phyloP scores from a whole-genome alignment of 2,113 vertebrate species.

The Podiceps cristatus region DNA sequence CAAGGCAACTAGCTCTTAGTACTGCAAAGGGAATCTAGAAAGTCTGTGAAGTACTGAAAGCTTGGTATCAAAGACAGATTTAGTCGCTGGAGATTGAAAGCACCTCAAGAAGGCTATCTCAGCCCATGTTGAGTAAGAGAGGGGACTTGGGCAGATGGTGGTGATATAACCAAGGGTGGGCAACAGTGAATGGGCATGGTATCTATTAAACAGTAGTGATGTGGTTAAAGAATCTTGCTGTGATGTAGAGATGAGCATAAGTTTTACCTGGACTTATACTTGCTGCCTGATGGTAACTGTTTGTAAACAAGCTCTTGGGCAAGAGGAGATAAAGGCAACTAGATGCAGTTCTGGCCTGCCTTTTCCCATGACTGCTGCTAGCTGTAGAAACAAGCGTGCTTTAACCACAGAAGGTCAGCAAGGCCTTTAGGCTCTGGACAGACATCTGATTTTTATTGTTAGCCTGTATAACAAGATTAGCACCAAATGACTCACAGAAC shows the following conservation, averaged over 20 bases:
- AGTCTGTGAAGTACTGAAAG: not conserved
- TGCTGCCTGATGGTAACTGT: not conserved
- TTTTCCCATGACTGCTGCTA: not conserved
- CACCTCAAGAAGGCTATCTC: no score
- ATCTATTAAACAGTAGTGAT: not conserved
- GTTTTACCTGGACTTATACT: not conserved
- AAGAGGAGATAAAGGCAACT: not conserved
- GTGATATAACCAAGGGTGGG: not conserved
- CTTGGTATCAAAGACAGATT: not conserved
- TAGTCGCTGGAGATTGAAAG: not conserved
- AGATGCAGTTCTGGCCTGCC: not conserved
- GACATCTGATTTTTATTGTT: constrained; percentile 28
- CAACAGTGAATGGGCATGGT: not conserved
- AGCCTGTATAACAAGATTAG: constrained; percentile 26
- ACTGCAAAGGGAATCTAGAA: not conserved
- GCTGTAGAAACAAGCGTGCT: not conserved
- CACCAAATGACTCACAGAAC: not conserved
- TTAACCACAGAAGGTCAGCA: constrained; percentile 7
- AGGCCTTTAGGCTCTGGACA: not conserved
- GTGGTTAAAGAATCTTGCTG: not conserved
- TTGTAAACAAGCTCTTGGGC: not conserved
- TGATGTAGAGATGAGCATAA: not conserved
- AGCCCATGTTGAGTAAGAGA: not conserved
- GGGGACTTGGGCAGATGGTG: not conserved
- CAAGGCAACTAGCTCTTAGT: not conserved